Base-by-base conservation (phyloP, 23 tunicate species). In the Clavelina lepadiformis region DNA sequence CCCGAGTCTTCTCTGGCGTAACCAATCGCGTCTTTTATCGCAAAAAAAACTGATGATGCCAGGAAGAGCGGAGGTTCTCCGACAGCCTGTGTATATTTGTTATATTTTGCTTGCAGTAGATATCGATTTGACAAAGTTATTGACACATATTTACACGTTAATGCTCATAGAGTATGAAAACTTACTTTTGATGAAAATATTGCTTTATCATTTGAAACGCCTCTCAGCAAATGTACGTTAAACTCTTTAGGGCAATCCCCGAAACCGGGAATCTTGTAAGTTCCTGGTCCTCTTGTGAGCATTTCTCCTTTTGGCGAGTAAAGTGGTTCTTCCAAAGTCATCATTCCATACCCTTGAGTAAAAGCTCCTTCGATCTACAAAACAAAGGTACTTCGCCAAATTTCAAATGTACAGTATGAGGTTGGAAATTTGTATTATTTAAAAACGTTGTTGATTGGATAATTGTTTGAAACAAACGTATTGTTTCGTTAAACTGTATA, bases 31-130 rank as follows among this genome's bases (percentile, higher is more conserved):
- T 83, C 71, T 77, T 83, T 77, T 59, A 91, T 82, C 0, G 98
- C 98, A 51, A 76, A 83, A 26, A 91, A 83, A 22, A 83, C 98
- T 2, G 91, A 76, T 8, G 92, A 34, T 11, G 85, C 93, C 21
- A 91, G 76, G 38, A 83, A 78, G 5, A 91, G 34, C 5, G 98
- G 93, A 31, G 98, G 98, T 60, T 91, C 98, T 0, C 98, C 98
- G 31, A 83, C 67, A 33, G 76, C 98, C 98, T 91, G 36, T 31
- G 77, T 36, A 56, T n/a, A n/a, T n/a, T n/a, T n/a, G n/a, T n/a
- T n/a, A n/a, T n/a, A n/a, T n/a, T n/a, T n/a, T n/a, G n/a, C n/a
- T n/a, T n/a, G n/a, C n/a, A n/a, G n/a, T n/a, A n/a, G n/a, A n/a
- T n/a, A n/a, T n/a, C n/a, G n/a, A n/a, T n/a, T n/a, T n/a, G n/a